Conservation (phyloP, 2,888 invertebrate species). For the Agrochola lota region DNA sequence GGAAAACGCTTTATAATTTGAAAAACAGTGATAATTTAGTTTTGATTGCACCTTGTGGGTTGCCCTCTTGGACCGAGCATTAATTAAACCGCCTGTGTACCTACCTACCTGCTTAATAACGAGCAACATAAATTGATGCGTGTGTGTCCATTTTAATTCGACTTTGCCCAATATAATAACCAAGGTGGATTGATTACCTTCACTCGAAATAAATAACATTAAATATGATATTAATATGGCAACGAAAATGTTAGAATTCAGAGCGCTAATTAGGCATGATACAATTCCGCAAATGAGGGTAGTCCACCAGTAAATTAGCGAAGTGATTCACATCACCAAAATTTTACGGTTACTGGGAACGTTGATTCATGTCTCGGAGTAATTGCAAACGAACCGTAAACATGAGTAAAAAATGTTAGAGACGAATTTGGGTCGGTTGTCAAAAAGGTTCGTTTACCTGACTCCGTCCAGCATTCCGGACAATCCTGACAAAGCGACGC, state of each 20-base stretch:
- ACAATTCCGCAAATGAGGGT: conserved; percentile 42
- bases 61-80: conserved; percentile 48
- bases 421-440: conserved; percentile 34
- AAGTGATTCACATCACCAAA: conserved; percentile 28
- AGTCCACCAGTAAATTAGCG: conserved; percentile 27
- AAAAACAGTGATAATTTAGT: conserved; percentile 9
- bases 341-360: conserved; percentile 22
- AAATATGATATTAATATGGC: conserved; percentile 19
- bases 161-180: conserved; percentile 44
- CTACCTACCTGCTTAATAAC: conserved; percentile 31
- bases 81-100: conserved; percentile 37
- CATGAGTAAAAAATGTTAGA: conserved; percentile 37
- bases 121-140: conserved; percentile 22
- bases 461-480: conserved; percentile 91
- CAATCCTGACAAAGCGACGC: conserved; percentile 91
- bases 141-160: conserved; percentile 33
- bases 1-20: conserved; percentile 24
- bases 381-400: conserved; percentile 49
- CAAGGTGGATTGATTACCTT: conserved; percentile 49
- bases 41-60: conserved; percentile 36
- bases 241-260: conserved; percentile 14
- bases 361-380: conserved; percentile 22
- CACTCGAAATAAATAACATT: conserved; percentile 30
- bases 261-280: conserved; percentile 23
- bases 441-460: conserved; percentile 88